A percentile compares a stretch with the other conserved stretches of the same genome.
These are phyloP conservation scores for Penaeus japonicus DNA, from an alignment of 1,140 invertebrate genomes.

Conservation along the genomic window DNA sequence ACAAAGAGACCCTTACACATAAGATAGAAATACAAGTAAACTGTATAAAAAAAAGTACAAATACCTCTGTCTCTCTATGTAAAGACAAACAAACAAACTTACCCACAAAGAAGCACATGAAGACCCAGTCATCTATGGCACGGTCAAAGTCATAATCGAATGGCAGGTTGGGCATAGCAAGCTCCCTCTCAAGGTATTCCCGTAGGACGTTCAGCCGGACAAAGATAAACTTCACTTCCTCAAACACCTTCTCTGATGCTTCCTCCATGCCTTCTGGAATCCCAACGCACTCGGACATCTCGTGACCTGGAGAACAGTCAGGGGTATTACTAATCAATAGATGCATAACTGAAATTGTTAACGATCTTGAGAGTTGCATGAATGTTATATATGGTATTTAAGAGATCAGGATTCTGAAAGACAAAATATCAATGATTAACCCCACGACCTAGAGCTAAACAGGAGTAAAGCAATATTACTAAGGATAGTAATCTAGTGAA, in stretches of 20 bases:
- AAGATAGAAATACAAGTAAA: too few species aligned
- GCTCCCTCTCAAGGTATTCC: conserved; percentile 93
- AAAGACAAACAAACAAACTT: background rate
- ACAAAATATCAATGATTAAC: too few species aligned
- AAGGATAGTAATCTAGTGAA: too few species aligned
- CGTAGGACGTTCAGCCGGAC: conserved; percentile 90
- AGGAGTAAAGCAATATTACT: too few species aligned
- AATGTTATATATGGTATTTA: too few species aligned
- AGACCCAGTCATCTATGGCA: conserved; percentile 98
- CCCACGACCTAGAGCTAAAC: too few species aligned
- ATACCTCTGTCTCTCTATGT: too few species aligned
- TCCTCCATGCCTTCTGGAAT: conserved; percentile 66
- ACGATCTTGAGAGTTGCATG: too few species aligned
- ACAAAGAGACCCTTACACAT: too few species aligned
- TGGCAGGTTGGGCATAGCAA: conserved; percentile 91
- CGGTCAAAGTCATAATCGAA: conserved; percentile 90
- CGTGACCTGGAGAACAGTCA: conserved; percentile 76
- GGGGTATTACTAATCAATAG: background rate
- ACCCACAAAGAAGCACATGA: conserved; percentile 99
- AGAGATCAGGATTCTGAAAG: too few species aligned
- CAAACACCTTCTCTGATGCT: conserved; percentile 67
- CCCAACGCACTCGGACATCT: conserved; percentile 94
- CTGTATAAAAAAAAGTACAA: too few species aligned
- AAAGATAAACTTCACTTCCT: conserved; percentile 86
- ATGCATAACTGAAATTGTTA: too few species aligned